Percentiles rank a stretch among this genome's conserved stretches.
Evolutionary conservation across 1,140 invertebrate genomes (phyloP).

Genomic region (Neodiprion pinetum): DNA sequence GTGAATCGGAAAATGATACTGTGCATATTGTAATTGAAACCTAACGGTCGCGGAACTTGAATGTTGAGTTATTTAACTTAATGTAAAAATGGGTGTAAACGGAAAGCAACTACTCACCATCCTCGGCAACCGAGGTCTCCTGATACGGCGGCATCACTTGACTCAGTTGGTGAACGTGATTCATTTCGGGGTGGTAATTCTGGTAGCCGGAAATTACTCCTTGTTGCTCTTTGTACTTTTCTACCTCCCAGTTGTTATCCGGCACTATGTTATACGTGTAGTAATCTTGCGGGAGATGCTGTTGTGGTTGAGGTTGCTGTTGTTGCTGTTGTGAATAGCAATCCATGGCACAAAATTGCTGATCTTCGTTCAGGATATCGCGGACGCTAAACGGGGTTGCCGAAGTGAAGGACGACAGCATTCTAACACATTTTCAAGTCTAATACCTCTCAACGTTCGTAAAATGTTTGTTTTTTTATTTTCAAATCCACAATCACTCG

Average conservation of each 20-base stretch:
- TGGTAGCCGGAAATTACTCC: conserved; percentile 39
- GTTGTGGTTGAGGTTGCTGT: conserved; percentile 33
- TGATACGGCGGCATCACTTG: conserved; percentile 51
- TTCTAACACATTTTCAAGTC: conserved; percentile 43
- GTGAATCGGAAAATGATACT: conserved; percentile 10
- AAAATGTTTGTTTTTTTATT: neutral
- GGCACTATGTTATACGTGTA: conserved; percentile 46
- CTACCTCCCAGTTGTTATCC: conserved; percentile 53
- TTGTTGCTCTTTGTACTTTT: conserved; percentile 53
- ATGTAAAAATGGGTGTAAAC: no score
- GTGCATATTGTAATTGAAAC: neutral
- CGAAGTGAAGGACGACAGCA: conserved; percentile 55
- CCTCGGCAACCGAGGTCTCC: conserved; percentile 46
- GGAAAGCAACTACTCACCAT: conserved; percentile 38
- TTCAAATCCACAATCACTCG: neutral
- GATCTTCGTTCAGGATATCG: conserved; percentile 70
- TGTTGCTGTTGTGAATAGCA: conserved; percentile 48
- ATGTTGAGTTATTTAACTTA: no score
- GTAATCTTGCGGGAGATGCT: conserved; percentile 47
- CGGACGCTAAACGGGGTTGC: conserved; percentile 79
- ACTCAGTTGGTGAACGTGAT: conserved; percentile 51
- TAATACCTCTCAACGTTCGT: neutral
- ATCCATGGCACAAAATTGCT: conserved; percentile 52
- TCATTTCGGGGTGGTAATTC: conserved; percentile 46
- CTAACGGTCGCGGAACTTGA: no score